Evolutionary conservation across 2,888 invertebrate genomes (phyloP).

Genomic region (Drosophila dives): DNA sequence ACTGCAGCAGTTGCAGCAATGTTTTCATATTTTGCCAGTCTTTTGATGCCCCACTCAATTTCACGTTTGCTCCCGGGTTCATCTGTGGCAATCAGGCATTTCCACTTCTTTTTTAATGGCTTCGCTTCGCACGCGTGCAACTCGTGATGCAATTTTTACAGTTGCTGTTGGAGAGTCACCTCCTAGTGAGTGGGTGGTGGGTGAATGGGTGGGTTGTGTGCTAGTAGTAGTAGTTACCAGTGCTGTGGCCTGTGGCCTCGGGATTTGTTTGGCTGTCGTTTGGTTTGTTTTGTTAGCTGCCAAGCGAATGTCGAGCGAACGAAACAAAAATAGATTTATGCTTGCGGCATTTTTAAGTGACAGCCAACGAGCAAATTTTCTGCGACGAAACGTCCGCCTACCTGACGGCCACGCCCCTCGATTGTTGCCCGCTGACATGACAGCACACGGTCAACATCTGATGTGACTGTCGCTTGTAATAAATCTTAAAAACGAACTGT

Average conservation of each 20-base stretch:
- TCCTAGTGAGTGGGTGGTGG: background rate
- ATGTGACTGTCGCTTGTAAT: constrained; percentile 75
- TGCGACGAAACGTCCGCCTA: constrained; percentile 38
- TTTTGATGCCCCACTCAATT: background rate
- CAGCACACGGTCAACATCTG: constrained; percentile 66
- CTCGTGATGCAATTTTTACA: constrained; percentile 60
- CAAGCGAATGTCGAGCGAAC: constrained; percentile 47
- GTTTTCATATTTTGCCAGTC: background rate
- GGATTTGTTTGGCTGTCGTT: constrained; percentile 36
- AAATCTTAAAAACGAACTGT: constrained; percentile 70
- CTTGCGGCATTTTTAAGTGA: constrained; percentile 78
- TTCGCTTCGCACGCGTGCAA: constrained; percentile 55
- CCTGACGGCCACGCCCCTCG: constrained; percentile 24
- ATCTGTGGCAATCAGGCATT: constrained; percentile 63
- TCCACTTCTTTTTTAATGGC: constrained; percentile 47
- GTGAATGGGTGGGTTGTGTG: too few species aligned
- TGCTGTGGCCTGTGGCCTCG: constrained; percentile 15
- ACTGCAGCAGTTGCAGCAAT: constrained; percentile 1
- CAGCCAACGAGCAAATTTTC: constrained; percentile 71
- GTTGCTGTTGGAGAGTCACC: constrained; percentile 3
- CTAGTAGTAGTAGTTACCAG: background rate
- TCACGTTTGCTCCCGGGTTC: constrained; percentile 6
- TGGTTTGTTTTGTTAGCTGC: constrained; percentile 42
- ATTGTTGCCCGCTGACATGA: constrained; percentile 56
- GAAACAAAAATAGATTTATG: constrained; percentile 79